phyloP scores from a whole-genome alignment of 2,797 vertebrate species.

The Sciaenops ocellatus region DNA sequence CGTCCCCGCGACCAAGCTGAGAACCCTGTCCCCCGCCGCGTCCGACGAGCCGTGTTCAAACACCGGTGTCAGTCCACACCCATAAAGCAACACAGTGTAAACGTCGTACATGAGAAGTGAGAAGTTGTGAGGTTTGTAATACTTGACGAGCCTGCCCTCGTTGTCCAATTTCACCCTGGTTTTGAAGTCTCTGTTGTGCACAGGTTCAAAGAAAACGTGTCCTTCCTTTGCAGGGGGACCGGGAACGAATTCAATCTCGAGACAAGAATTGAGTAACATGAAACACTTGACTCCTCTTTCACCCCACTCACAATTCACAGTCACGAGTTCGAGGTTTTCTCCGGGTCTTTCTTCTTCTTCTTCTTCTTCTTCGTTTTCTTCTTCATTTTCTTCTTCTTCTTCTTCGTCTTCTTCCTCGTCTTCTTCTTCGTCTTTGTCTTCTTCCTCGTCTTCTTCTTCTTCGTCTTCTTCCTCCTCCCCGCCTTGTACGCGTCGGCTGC shows the following conservation, averaged over 20 bases:
- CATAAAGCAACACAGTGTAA: slow-evolving; percentile 1
- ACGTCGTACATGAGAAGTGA: not conserved
- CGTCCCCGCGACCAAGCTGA: no score
- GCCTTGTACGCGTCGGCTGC: no score
- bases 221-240: not conserved
- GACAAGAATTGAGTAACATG: not conserved
- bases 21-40: no score
- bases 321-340: accelerated
- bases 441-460: no score
- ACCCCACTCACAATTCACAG: slow-evolving; percentile 1
- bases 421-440: no score
- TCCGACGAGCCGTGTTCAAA: slow-evolving; percentile 5
- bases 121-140: slow-evolving; percentile 9
- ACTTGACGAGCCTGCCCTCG: not conserved
- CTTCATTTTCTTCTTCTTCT: no score
- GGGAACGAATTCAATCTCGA: not conserved
- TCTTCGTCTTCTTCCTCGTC: not conserved
- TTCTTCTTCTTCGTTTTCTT: no score
- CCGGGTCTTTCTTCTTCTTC: no score
- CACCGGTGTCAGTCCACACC: slow-evolving; percentile 12
- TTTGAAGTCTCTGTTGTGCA: not conserved
- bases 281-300: not conserved
- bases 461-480: no score
- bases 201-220: slow-evolving; percentile 14
- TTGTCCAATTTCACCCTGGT: not conserved